These are phyloP conservation scores for Halictus rubicundus DNA, from an alignment of 1,140 invertebrate species.

Conservation along the genomic window DNA sequence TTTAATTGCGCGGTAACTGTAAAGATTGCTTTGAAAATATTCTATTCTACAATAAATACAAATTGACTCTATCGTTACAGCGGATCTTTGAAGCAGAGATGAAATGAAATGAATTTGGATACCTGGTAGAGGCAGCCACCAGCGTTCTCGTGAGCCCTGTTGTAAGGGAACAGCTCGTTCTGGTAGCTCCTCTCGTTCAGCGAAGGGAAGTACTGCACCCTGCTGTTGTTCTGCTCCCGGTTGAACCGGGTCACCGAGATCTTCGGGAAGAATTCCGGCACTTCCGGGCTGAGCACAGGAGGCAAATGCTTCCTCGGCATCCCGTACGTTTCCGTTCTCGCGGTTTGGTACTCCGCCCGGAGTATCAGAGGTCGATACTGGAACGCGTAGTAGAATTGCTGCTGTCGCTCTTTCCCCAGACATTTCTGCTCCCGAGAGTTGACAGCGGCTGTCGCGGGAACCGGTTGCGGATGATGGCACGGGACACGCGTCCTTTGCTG, in stretches of 20 bases:
- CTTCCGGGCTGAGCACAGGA: conserved; percentile 70
- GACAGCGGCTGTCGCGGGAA: background rate
- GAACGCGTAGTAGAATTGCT: conserved; percentile 51
- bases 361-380: conserved; percentile 57
- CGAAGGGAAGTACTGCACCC: conserved; percentile 64
- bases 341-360: conserved; percentile 39
- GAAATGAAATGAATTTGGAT: background rate
- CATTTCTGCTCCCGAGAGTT: conserved; percentile 20
- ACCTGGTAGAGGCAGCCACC: conserved; percentile 34
- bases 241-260: conserved; percentile 34
- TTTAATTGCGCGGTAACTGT: no score
- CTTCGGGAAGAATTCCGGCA: conserved; percentile 77
- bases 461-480: conserved; percentile 38
- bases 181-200: conserved; percentile 61
- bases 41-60: no score
- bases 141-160: conserved; percentile 43
- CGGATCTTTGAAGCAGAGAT: no score
- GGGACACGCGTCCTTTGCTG: conserved; percentile 34
- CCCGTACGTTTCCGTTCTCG: conserved; percentile 8
- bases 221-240: conserved; percentile 46
- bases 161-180: conserved; percentile 64
- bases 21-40: no score
- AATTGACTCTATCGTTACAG: no score
- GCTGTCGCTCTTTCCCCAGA: conserved; percentile 46
- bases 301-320: conserved; percentile 30